Evolutionary conservation across 2,113 vertebrate genomes (phyloP), one percentile per base, ranked within the genome.

Genomic region (Cebus imitator): DNA sequence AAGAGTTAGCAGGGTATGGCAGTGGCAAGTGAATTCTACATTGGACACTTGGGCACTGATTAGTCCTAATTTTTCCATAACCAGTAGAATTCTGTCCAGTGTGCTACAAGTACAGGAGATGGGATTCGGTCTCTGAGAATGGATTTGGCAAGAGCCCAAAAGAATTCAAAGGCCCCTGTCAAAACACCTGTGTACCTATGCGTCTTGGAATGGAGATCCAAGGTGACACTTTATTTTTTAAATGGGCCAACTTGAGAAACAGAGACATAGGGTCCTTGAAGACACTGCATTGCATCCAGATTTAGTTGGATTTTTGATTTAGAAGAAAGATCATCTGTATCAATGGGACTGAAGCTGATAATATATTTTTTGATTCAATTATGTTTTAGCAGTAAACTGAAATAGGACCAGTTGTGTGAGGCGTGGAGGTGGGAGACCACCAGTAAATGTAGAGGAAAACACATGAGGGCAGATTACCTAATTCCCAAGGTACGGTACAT

Each of bases 181-280:
- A 18, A 82, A 66, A 79, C 61, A 64, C 13, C 2, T 64, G 27
- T 30, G 27, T 17, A 35, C 4, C 43, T 30, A 8, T 9, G 12
- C 4, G 1, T 5, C 4, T 8, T 66, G 9, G 9, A 25, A 40
- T 20, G 1, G 20, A 6, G 80, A 75, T 25, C 5, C 20, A n/a
- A 12, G 12, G 5, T n/a, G 43, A 87, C 2, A 35, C 8, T 3
- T 52, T 12, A 10, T 13, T 83, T 93, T 20, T 32, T 66, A 87
- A 85, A 1, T 14, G 9, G 50, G 76, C n/a, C 14, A 14, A 40
- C 25, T 37, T n/a, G 14, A 86, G 45, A 82, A 73, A 68, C 9
- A 23, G 18, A 64, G 37, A 81, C 4, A 43, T 35, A 66, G 25
- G 17, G 18, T 8, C 14, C 17, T 10, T 6, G 52, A 17, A 2